These are phyloP conservation scores for Misgurnus anguillicaudatus DNA, from an alignment of 2,113 vertebrate species.

Conservation along the genomic window DNA sequence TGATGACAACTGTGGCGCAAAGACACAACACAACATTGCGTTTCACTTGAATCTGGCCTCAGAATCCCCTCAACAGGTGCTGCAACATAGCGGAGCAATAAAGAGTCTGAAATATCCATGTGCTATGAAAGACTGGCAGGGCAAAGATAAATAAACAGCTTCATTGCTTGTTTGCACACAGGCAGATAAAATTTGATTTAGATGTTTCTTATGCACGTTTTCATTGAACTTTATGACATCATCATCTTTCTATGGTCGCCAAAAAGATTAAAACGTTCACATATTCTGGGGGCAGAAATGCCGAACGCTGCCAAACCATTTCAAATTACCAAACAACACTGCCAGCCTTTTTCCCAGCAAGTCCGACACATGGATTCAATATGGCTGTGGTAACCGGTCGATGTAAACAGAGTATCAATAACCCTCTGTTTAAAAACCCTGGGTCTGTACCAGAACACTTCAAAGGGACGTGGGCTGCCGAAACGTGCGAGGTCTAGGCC, in stretches of 20 bases:
- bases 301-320: not conserved
- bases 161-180: constrained; percentile 1
- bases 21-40: constrained; percentile 38
- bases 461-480: constrained; percentile 56
- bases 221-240: not conserved
- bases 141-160: not conserved
- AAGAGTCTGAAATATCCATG: not conserved
- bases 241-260: too few species aligned
- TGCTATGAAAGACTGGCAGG: not conserved
- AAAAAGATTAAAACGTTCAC: too few species aligned
- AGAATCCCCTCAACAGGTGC: constrained; percentile 10
- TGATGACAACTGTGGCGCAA: constrained; percentile 8
- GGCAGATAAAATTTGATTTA: not conserved
- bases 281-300: not conserved
- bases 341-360: constrained; percentile 55
- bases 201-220: not conserved
- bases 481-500: constrained; percentile 65
- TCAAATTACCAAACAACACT: constrained; percentile 21
- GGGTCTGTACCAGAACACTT: constrained; percentile 56
- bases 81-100: not conserved
- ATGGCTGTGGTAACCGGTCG: constrained; percentile 60
- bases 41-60: constrained; percentile 6
- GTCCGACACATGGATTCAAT: constrained; percentile 68
- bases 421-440: constrained; percentile 63
- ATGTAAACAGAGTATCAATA: constrained; percentile 67